phyloP scores from a whole-genome alignment of 2,888 invertebrate species.

The Campopleginae sp. region DNA sequence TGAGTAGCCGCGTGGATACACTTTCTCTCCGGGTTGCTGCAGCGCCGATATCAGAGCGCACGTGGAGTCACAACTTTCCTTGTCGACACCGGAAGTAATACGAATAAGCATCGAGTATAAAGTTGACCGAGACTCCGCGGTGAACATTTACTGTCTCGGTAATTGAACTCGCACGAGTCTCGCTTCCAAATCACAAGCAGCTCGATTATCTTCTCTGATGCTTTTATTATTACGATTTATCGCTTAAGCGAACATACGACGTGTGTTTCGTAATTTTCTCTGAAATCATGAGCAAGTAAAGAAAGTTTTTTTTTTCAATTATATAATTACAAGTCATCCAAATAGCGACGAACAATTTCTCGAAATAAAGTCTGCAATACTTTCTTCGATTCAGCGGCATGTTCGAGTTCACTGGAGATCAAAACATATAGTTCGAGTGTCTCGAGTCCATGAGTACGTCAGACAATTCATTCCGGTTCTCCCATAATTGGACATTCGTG shows the following conservation, averaged over 20 bases:
- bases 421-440: not conserved
- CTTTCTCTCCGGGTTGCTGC: conserved; percentile 59
- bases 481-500: not conserved
- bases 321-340: not conserved
- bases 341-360: not conserved
- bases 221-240: conserved; percentile 6
- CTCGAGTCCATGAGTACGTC: not conserved
- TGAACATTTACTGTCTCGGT: conserved; percentile 13
- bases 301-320: conserved; percentile 13
- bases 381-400: not conserved
- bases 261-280: conserved; percentile 1
- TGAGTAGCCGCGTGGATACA: conserved; percentile 49
- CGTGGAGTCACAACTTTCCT: conserved; percentile 60
- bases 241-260: not conserved
- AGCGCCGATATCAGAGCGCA: conserved; percentile 15
- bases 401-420: not conserved
- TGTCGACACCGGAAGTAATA: conserved; percentile 60
- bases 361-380: not conserved
- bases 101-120: conserved; percentile 35
- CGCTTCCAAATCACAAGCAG: conserved; percentile 24
- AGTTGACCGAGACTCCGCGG: conserved; percentile 41
- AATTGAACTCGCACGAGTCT: conserved; percentile 37
- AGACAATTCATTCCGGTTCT: not conserved
- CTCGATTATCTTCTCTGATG: conserved; percentile 3
- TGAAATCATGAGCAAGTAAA: not conserved